phyloP scores from a whole-genome alignment of 2,797 vertebrate genomes.

The Gymnopithys bicolor region DNA sequence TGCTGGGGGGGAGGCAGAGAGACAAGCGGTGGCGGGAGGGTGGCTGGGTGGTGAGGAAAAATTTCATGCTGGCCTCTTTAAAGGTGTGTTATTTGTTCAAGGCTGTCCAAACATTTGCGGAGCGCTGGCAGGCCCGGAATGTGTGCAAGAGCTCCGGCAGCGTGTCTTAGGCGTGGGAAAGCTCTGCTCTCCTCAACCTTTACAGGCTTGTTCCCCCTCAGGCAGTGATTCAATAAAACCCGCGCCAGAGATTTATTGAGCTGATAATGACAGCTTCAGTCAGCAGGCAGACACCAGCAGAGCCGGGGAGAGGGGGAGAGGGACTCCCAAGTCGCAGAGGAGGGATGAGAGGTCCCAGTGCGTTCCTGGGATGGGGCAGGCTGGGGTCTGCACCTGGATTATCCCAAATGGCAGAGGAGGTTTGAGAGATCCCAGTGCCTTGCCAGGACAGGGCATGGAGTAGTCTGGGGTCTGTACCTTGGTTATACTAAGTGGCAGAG shows the following conservation, averaged over 20 bases:
- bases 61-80: constrained; percentile 87
- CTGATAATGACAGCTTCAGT: constrained; percentile 92
- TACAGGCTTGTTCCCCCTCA: constrained; percentile 86
- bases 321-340: constrained; percentile 26
- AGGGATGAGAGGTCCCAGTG: neutral
- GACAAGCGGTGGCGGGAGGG: neutral
- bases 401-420: neutral
- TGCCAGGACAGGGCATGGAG: neutral
- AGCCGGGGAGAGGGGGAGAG: constrained; percentile 9
- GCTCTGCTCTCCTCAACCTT: constrained; percentile 93
- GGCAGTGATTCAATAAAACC: constrained; percentile 90
- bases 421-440: neutral
- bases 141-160: constrained; percentile 84
- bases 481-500: neutral
- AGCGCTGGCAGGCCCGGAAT: constrained; percentile 93
- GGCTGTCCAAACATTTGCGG: constrained; percentile 98
- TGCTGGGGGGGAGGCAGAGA: neutral
- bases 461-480: neutral
- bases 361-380: neutral
- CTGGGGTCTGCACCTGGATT: neutral
- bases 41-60: constrained; percentile 7
- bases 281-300: constrained; percentile 79
- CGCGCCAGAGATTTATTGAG: constrained; percentile 91
- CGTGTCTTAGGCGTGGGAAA: constrained; percentile 92
- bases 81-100: constrained; percentile 99